Evolutionary conservation across 2,113 vertebrate genomes (phyloP).

Genomic region (Oceanodroma tethys): DNA sequence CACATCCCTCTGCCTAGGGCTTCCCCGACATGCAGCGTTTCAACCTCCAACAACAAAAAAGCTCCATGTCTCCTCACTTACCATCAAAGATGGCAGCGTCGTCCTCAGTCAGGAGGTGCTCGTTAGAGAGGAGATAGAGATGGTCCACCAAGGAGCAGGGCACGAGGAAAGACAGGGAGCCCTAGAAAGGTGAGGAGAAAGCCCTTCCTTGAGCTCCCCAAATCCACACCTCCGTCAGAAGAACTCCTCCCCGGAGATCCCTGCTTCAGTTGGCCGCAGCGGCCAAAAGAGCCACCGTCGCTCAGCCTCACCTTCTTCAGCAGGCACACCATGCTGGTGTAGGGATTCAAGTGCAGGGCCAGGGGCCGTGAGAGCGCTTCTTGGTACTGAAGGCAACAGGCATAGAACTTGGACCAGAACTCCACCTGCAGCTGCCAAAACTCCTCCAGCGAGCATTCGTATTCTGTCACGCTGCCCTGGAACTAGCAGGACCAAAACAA

Average conservation of each 20-base stretch:
- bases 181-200: constrained; percentile 69
- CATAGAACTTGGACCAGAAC: constrained; percentile 95
- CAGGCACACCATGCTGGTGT: constrained; percentile 86
- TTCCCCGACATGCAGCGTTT: background rate
- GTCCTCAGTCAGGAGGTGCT: constrained; percentile 84
- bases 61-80: constrained; percentile 9
- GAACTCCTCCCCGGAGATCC: background rate
- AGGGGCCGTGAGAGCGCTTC: constrained; percentile 86
- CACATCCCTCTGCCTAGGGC: background rate
- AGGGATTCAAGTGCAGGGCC: constrained; percentile 81
- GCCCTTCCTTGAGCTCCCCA: background rate
- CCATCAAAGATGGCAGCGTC: constrained; percentile 87
- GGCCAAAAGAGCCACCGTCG: background rate
- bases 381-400: constrained; percentile 94
- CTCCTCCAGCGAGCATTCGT: constrained; percentile 90
- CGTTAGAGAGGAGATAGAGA: constrained; percentile 86
- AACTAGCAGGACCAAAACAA: constrained; percentile 68
- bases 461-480: constrained; percentile 88
- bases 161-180: constrained; percentile 87
- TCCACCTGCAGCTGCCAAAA: constrained; percentile 91
- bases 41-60: background rate
- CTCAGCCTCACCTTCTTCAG: constrained; percentile 84
- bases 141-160: constrained; percentile 91
- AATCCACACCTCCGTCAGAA: background rate
- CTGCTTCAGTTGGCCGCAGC: rapidly evolving